These are phyloP conservation scores for Rhynchotus rufescens DNA, from an alignment of 2,797 vertebrate genomes.

Conservation along the genomic window DNA sequence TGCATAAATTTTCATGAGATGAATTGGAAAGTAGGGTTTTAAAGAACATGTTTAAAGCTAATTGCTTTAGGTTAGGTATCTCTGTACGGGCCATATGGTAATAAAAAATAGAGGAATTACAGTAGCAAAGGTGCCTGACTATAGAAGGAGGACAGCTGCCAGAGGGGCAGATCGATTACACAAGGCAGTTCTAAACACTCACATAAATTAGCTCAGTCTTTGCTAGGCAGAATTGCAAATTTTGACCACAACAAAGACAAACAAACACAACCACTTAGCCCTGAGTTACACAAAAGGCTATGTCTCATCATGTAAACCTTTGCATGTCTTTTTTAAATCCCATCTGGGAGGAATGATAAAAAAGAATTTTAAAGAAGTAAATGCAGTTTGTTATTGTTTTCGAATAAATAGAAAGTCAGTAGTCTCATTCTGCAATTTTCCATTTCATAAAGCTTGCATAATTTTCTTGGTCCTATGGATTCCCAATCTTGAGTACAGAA, in stretches of 20 bases:
- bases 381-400: not conserved
- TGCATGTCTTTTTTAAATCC: not conserved
- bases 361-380: not conserved
- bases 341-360: not conserved
- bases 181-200: not conserved
- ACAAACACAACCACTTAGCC: not conserved
- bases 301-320: not conserved
- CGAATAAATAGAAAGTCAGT: not conserved
- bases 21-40: conserved; percentile 17
- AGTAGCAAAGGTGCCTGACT: not conserved
- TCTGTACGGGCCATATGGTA: not conserved
- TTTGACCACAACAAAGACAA: not conserved
- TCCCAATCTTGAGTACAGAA: not conserved
- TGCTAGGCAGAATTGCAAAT: not conserved
- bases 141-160: not conserved
- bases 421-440: not conserved
- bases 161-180: not conserved
- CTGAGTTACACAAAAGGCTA: not conserved
- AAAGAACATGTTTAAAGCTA: not conserved
- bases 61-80: not conserved
- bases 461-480: not conserved
- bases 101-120: not conserved
- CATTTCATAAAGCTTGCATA: not conserved
- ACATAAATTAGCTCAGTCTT: not conserved
- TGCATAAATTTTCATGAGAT: not conserved